Evolutionary conservation across 2,113 vertebrate species (phyloP).

Genomic region (Turnix velox): DNA sequence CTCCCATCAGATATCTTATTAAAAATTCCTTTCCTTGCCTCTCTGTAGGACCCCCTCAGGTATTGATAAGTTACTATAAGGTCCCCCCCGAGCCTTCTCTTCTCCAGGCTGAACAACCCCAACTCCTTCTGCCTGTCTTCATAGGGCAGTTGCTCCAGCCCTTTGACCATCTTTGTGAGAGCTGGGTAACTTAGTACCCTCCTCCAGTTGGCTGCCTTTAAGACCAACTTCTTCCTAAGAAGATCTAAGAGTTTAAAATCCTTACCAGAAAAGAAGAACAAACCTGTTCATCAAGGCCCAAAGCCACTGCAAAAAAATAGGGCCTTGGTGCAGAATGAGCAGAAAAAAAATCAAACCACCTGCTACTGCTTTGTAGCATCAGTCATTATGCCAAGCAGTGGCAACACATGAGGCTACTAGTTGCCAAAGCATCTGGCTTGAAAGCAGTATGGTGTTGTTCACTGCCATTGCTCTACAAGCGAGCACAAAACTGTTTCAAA

Average conservation of each 20-base stretch:
- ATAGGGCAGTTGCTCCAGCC: too few relatives aligned
- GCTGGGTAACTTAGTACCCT: background rate
- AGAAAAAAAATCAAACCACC: background rate
- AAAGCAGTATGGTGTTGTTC: background rate
- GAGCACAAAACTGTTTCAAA: background rate
- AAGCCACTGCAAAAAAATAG: background rate
- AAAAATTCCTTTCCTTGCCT: too few relatives aligned
- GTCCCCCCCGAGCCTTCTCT: too few relatives aligned
- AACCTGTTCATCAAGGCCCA: background rate
- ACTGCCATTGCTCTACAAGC: background rate
- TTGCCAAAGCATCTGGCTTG: constrained; percentile 55
- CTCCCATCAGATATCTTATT: too few relatives aligned
- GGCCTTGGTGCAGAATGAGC: background rate
- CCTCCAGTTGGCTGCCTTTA: background rate
- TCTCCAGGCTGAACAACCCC: too few relatives aligned
- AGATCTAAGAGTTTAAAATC: background rate
- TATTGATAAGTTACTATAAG: too few relatives aligned
- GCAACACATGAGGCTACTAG: background rate
- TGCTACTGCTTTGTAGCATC: constrained; percentile 38
- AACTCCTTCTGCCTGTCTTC: too few relatives aligned
- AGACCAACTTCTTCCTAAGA: background rate
- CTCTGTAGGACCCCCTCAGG: too few relatives aligned
- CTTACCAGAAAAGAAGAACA: background rate
- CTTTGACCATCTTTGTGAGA: too few relatives aligned
- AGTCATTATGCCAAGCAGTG: constrained; percentile 29